These are phyloP conservation scores for Bursaphelenchus mucronatus DNA, from an alignment of 1,140 invertebrate species.

Conservation along the genomic window DNA sequence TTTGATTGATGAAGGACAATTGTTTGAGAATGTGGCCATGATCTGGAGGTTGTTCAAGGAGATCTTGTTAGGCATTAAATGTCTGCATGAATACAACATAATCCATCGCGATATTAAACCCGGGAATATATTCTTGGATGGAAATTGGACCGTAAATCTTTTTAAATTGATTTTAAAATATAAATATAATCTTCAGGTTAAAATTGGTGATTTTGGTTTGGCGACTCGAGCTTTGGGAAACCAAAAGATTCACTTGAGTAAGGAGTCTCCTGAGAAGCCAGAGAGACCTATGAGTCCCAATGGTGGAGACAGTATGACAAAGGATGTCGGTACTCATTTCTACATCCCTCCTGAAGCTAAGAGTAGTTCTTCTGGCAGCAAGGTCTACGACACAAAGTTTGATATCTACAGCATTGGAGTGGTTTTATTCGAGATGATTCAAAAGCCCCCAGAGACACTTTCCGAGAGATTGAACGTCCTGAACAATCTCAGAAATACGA, in stretches of 20 bases:
- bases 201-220: constrained; percentile 15
- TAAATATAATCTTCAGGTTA: background rate
- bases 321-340: constrained; percentile 10
- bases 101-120: constrained; percentile 20
- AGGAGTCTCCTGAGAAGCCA: background rate
- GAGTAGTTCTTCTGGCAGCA: background rate
- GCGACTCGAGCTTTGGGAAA: constrained; percentile 5
- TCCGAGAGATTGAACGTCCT: background rate
- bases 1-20: constrained; percentile 10
- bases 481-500: constrained; percentile 1
- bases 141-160: constrained; percentile 9
- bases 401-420: constrained; percentile 18
- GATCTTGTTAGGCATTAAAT: constrained; percentile 13
- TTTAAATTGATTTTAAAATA: background rate
- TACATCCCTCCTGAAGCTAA: constrained; percentile 17
- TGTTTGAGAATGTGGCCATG: constrained; percentile 14
- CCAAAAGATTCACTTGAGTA: too few relatives aligned
- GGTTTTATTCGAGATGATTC: constrained; percentile 13
- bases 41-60: constrained; percentile 13
- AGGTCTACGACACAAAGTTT: constrained; percentile 9
- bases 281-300: background rate
- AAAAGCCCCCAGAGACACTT: constrained; percentile 1
- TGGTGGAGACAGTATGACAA: background rate
- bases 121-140: constrained; percentile 11
- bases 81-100: constrained; percentile 12